Evolutionary conservation across 2,113 vertebrate genomes (phyloP), one percentile per base, ranked within the genome.

Genomic region (Urocolius indicus): DNA sequence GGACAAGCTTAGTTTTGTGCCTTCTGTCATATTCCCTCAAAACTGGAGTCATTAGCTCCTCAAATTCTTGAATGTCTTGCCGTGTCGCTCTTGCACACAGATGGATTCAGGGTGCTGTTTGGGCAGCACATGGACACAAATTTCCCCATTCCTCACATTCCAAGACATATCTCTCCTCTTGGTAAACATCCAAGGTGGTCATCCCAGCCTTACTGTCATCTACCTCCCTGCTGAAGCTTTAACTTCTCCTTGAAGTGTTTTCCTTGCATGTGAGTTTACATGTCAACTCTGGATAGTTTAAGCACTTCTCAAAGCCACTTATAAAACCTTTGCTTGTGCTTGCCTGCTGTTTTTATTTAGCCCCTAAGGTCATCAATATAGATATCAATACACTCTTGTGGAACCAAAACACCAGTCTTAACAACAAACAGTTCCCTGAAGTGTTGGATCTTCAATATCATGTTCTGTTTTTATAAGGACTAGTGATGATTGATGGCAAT

Each of bases 311-410:
- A 82, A 72, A 92, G 21, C 41, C 3, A 0, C 24, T 51, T 49
- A n/a, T 19, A 65, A 80, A 73, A 30, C 22, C 36, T 65, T 5
- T 10, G 14, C 13, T 49, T 57, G 46, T 66, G 20, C 51, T 85
- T 79, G 43, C 18, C 34, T 87, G 8, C 84, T 71, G 46, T 16
- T 90, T 52, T 75, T 59, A 71, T n/a, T 27, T 63, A 41, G 66
- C 1, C 2, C 26, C 18, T 38, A 22, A 1, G n/a, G 36, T 48
- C 46, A 51, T 81, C 26, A 34, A 0, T 57, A 14, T 7, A 48
- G 82, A 38, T 58, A 20, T 0, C 13, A 14, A 36, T 43, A 65
- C 5, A 16, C 9, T 55, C 48, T 13, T 24, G 5, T 17, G 5
- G 49, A 80, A 80, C 38, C 6, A 24, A n/a, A 95, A 29, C 34